phyloP scores from a whole-genome alignment of 2,113 vertebrate species.

The Perca schrenkii region DNA sequence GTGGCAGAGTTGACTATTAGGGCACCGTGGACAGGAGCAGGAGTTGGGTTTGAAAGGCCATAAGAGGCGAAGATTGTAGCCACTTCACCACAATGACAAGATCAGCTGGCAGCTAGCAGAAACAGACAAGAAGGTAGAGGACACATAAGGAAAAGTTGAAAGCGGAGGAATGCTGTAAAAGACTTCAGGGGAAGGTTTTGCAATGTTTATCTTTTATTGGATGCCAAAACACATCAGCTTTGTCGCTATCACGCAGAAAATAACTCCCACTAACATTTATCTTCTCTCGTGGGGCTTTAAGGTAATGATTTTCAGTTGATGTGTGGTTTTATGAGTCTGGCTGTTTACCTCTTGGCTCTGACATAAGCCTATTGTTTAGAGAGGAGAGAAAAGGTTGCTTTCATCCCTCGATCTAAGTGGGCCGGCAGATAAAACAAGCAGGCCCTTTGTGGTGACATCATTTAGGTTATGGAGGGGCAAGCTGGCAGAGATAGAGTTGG shows the following conservation, averaged over 20 bases:
- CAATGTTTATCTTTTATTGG: constrained; percentile 52
- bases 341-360: constrained; percentile 61
- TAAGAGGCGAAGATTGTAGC: constrained; percentile 29
- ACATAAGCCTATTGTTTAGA: constrained; percentile 61
- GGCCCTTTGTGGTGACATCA: constrained; percentile 34
- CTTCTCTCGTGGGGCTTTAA: constrained; percentile 16
- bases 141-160: constrained; percentile 3
- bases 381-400: constrained; percentile 44
- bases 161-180: constrained; percentile 21
- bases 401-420: constrained; percentile 53
- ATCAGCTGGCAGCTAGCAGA: constrained; percentile 31
- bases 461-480: constrained; percentile 38
- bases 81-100: constrained; percentile 36
- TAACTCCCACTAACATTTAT: constrained; percentile 25
- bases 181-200: constrained; percentile 30
- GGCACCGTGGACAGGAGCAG: neutral
- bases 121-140: constrained; percentile 2
- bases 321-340: constrained; percentile 51
- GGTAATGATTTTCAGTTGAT: constrained; percentile 50
- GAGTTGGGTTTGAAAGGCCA: constrained; percentile 33
- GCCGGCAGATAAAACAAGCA: constrained; percentile 49
- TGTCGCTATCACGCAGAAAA: constrained; percentile 42
- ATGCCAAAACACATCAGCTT: constrained; percentile 52
- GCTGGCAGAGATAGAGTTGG: constrained; percentile 15
- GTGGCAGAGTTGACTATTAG: constrained; percentile 5